Evolutionary conservation across 1,140 invertebrate species (phyloP), one percentile per base, ranked within the genome.

Genomic region (Chrysopa pallens): DNA sequence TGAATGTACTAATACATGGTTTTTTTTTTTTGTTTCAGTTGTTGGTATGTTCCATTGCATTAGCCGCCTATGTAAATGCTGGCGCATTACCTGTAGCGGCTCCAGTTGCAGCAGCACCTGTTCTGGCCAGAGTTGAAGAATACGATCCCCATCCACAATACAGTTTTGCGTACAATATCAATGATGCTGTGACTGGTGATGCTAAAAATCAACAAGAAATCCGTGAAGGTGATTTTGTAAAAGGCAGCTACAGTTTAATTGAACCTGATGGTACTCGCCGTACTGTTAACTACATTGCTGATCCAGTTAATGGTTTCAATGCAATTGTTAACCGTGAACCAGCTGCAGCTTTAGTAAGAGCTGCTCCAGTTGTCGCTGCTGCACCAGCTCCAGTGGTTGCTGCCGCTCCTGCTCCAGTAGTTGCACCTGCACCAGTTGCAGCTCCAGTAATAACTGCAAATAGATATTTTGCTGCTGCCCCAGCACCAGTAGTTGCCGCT

Each of bases 81-180:
- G 51, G 43, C 9, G 42, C 41, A 13, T 53, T 42, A 40, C 44
- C 47, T 28, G 54, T 59, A 4, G 52, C 52, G 1, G 53, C 48
- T 33, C 51, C 46, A 36, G 65, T 61, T 14, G 64, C 62, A 6
- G 60, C 46, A 36, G 56, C 50, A 23, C 17, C 13, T 29, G 35
- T 48, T 7, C 45, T 12, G 2, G 43, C 40, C 4, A 33, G 6
- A 33, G 8, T 33, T 11, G 31, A 33, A 33, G 33, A 42, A 27
- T 45, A 42, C 50, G 67, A 68, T 52, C 64, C 66, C 7, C 56
- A 68, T 54, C 67, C 66, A 43, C 62, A 67, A 49, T 69, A 68
- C 61, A 59, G 56, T 45, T 69, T 59, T 48, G 61, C 56, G 33
- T 69, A 69, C 43, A 58, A 62, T 41, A 59, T 70, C 12, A 53